phyloP scores from a whole-genome alignment of 1,140 invertebrate genomes.

The Metopolophium dirhodum region DNA sequence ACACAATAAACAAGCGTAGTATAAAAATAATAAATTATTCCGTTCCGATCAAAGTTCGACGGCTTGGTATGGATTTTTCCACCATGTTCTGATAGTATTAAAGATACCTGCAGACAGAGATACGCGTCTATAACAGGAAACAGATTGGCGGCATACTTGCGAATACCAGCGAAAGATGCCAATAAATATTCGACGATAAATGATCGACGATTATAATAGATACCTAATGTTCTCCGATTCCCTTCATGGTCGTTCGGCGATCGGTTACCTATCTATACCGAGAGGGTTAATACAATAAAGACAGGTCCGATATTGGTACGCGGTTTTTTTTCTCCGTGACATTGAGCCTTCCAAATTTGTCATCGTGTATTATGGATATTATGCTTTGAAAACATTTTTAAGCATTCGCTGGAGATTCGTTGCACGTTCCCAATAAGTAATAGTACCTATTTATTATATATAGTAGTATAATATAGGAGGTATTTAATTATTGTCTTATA shows the following conservation, averaged over 20 bases:
- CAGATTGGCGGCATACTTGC: background rate
- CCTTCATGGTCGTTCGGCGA: background rate
- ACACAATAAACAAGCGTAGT: background rate
- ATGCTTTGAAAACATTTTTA: background rate
- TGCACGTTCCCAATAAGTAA: background rate
- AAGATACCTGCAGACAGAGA: background rate
- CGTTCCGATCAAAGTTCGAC: too few species aligned
- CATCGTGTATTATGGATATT: background rate
- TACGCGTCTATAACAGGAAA: background rate
- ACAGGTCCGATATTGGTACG: background rate
- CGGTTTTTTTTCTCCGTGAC: background rate
- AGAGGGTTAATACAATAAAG: background rate
- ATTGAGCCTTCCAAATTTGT: slow-evolving; percentile 2
- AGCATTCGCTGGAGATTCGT: background rate
- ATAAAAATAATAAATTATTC: background rate
- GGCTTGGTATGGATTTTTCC: background rate
- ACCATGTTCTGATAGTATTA: background rate
- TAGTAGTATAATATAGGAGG: background rate
- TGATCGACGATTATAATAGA: background rate
- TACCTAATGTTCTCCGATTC: background rate
- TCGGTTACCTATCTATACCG: background rate
- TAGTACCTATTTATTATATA: background rate
- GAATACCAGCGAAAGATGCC: background rate
- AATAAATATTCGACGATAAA: background rate
- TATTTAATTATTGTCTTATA: slow-evolving; percentile 19